Evolutionary conservation across 2,888 invertebrate species (phyloP), one percentile per base, ranked within the genome.

Genomic region (Drymonia ruficornis): DNA sequence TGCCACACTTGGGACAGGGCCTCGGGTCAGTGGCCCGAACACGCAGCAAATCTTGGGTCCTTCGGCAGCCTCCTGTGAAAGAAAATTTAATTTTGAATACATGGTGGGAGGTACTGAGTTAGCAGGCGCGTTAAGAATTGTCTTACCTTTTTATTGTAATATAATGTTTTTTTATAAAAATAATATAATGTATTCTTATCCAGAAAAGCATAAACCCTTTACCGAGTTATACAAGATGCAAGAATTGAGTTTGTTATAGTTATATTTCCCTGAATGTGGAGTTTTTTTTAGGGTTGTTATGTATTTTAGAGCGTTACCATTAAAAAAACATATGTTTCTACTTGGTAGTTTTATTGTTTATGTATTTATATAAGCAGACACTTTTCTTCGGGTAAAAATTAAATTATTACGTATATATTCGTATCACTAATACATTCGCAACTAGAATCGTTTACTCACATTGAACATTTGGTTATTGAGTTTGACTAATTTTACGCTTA

Each of bases 1-100:
- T 98, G 45, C 98, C 97, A 84, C 98, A 98, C 81, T 98, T 97
- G 13, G 98, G 98, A 82, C 98, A 98, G 2, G 98, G 98, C 44
- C 98, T 94, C 1, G 98, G 98, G 90, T 98, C 98, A 19, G 98
- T 98, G 11, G 98, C 98, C 76, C 98, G 94, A 48, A 98, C 97
- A 72, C 98, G 94, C 86, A 96, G 94, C 94, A 97, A 94, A 83
- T 98, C 98, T 86, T 97, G 93, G 49, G 97, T 96, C 69, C 97
- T 94, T 70, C 97, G 95, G 55, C 96, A 95, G 65, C 96, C 96
- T 43, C 89, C 89, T 90, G 81, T 13, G 67, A 64, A 47, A 51
- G 42, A 68, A 56, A 49, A 34, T 40, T n/a, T 6, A 7, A 52
- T 61, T 50, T 52, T 59, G 50, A 42, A 13, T 48, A 7, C 4